Percentiles rank a stretch among this genome's conserved stretches.
phyloP scores from a whole-genome alignment of 2,797 vertebrate genomes.

The Antennarius maculatus region DNA sequence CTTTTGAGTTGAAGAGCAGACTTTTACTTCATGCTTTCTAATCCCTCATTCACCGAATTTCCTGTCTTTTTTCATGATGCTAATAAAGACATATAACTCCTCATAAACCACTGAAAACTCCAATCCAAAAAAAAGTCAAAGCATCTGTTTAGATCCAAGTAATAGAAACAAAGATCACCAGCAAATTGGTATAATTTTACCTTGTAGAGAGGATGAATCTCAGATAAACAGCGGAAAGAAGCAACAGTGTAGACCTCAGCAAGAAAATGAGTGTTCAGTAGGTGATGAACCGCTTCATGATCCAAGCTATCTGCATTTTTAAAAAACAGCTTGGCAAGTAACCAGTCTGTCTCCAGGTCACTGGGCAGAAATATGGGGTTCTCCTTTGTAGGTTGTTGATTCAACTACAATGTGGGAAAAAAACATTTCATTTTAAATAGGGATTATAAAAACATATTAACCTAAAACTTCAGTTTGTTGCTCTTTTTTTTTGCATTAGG shows the following conservation, averaged over 20 bases:
- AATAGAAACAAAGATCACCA: background rate
- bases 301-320: constrained; percentile 64
- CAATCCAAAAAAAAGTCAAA: too few species aligned
- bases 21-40: too few species aligned
- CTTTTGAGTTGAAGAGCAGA: too few species aligned
- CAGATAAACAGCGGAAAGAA: constrained; percentile 67
- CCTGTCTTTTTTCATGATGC: too few species aligned
- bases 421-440: background rate
- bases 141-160: background rate
- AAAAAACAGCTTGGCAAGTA: constrained; percentile 77
- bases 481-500: too few species aligned
- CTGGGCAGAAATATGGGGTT: constrained; percentile 78
- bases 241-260: constrained; percentile 71
- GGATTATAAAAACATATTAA: too few species aligned
- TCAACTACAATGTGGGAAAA: constrained; percentile 51
- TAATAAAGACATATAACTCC: too few species aligned
- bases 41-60: too few species aligned
- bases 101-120: too few species aligned
- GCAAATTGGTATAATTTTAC: constrained; percentile 38
- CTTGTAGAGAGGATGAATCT: constrained; percentile 76
- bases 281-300: constrained; percentile 52
- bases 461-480: too few species aligned
- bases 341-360: constrained; percentile 73
- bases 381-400: constrained; percentile 64
- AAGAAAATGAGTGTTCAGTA: constrained; percentile 71